phyloP scores from a whole-genome alignment of 2,797 vertebrate genomes.

The Salmo trutta region DNA sequence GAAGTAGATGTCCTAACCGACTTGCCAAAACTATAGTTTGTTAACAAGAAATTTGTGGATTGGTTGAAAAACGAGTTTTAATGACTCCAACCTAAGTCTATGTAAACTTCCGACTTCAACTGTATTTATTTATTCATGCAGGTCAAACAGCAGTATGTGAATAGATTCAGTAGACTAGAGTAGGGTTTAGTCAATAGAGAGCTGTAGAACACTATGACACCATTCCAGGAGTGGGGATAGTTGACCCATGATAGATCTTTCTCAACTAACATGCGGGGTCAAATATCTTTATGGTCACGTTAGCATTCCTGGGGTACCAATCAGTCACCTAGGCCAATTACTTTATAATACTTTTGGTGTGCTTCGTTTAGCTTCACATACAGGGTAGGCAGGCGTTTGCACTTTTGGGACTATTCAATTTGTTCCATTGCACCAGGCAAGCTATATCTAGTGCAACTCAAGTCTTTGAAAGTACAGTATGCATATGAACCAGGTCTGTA shows the following conservation, averaged over 20 bases:
- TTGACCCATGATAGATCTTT: background rate
- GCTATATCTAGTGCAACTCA: background rate
- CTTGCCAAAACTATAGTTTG: too few species aligned
- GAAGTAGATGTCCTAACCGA: too few species aligned
- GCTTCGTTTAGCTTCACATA: background rate
- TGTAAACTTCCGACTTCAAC: too few species aligned
- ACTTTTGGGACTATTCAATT: background rate
- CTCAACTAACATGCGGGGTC: background rate
- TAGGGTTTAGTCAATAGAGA: slow-evolving; percentile 32
- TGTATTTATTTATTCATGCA: background rate
- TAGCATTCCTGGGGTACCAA: background rate
- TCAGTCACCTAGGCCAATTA: background rate
- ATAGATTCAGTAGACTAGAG: too few species aligned
- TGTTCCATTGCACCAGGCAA: background rate
- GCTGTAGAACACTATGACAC: slow-evolving; percentile 61
- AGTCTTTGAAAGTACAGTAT: background rate
- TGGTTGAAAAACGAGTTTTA: too few species aligned
- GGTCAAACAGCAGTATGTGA: slow-evolving; percentile 35
- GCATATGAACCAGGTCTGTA: slow-evolving; percentile 1
- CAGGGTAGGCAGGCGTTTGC: background rate
- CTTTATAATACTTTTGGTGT: background rate
- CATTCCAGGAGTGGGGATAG: slow-evolving; percentile 38
- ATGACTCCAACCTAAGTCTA: too few species aligned
- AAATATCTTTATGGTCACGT: background rate
- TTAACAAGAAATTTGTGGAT: too few species aligned